These are phyloP conservation scores for Chelonia mydas DNA, from an alignment of 2,797 vertebrate species.

Conservation along the genomic window DNA sequence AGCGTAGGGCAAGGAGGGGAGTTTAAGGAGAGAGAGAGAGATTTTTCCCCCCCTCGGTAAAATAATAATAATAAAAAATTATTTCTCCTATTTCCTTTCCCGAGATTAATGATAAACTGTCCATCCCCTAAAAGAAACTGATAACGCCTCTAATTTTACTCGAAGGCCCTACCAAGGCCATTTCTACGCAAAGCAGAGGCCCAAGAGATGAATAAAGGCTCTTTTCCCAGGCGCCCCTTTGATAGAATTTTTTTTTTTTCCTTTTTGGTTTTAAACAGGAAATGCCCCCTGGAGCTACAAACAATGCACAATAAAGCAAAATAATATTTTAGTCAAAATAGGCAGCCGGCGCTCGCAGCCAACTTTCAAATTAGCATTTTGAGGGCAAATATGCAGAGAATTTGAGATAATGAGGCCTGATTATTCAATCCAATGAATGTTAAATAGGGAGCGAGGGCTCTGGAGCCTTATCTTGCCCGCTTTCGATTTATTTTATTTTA, in stretches of 20 bases:
- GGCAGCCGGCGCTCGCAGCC: constrained; percentile 92
- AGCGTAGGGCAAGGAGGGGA: neutral
- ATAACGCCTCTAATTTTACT: constrained; percentile 92
- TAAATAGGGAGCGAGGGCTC: constrained; percentile 96
- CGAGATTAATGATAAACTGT: constrained; percentile 94
- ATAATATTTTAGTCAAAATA: constrained; percentile 88
- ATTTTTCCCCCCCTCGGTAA: neutral
- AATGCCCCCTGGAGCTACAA: constrained; percentile 88
- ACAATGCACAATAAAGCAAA: constrained; percentile 84
- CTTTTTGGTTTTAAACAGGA: constrained; percentile 73
- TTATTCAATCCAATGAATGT: constrained; percentile 99
- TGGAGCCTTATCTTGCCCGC: constrained; percentile 90
- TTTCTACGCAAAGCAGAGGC: constrained; percentile 91
- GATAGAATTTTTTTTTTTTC: constrained; percentile 84
- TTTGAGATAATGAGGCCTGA: constrained; percentile 99
- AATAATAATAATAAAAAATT: constrained; percentile 73
- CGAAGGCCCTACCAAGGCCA: constrained; percentile 83
- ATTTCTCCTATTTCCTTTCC: constrained; percentile 79
- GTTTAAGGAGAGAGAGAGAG: neutral
- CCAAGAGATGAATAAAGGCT: neutral
- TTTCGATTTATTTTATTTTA: constrained; percentile 89
- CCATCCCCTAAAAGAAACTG: constrained; percentile 90
- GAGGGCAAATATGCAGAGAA: constrained; percentile 99
- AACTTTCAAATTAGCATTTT: constrained; percentile 99
- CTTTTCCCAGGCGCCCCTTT: constrained; percentile 72